Evolutionary conservation across 2,113 vertebrate genomes (phyloP).

Genomic region (Erythrocercus mccallii): DNA sequence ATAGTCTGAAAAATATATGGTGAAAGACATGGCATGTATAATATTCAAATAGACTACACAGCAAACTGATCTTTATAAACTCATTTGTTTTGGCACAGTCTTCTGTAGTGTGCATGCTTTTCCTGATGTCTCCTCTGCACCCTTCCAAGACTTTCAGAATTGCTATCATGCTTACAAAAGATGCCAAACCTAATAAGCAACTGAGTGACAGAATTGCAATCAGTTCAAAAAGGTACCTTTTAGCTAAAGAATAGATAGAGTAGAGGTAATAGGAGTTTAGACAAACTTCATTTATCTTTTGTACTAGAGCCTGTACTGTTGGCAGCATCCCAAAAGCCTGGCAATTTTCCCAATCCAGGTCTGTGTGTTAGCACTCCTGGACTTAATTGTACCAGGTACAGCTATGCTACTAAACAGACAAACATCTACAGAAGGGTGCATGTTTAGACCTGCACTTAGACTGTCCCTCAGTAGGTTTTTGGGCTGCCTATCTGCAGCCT

Average conservation of each 20-base stretch:
- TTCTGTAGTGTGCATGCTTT: neutral
- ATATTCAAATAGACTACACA: conserved; percentile 21
- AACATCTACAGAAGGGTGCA: neutral
- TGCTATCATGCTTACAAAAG: neutral
- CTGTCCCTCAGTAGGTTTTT: neutral
- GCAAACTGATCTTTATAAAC: conserved; percentile 15
- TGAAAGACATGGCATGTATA: conserved; percentile 45
- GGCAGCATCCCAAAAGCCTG: neutral
- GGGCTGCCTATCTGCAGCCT: neutral
- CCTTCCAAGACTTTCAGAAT: neutral
- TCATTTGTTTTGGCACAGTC: conserved; percentile 39
- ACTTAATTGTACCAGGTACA: neutral
- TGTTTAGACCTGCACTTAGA: neutral
- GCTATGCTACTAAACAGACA: neutral
- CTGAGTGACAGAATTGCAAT: neutral
- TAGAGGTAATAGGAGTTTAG: neutral
- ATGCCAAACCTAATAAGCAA: neutral
- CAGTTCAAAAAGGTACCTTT: neutral
- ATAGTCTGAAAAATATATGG: neutral
- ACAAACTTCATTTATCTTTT: neutral
- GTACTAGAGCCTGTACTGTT: neutral
- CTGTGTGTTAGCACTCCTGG: neutral
- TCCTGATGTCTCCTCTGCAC: neutral
- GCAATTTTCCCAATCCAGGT: neutral
- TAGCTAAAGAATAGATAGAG: neutral